phyloP scores from a whole-genome alignment of 2,113 vertebrate genomes.

The Anthoscopus minutus region DNA sequence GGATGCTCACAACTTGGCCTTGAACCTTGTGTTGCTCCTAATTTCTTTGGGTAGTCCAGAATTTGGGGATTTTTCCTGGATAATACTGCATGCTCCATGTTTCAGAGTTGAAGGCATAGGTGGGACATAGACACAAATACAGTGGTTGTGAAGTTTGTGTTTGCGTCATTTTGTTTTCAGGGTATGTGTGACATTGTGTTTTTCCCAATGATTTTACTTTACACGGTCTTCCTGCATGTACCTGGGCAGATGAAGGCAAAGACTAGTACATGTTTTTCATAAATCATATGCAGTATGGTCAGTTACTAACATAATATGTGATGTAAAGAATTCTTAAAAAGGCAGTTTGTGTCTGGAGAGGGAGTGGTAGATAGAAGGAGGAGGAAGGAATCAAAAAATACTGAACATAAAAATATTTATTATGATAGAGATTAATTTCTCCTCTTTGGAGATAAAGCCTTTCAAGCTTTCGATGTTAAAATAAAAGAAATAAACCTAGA shows the following conservation, averaged over 20 bases:
- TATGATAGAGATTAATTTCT: background rate
- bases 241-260: background rate
- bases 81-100: background rate
- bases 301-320: background rate
- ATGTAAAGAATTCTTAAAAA: background rate
- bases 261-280: background rate
- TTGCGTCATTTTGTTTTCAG: background rate
- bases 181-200: background rate
- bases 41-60: background rate
- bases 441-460: background rate
- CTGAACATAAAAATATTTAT: background rate
- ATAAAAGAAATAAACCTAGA: background rate
- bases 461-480: background rate
- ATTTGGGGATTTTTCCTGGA: background rate
- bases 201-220: background rate
- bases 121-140: background rate
- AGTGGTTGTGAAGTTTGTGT: background rate
- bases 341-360: fast-evolving
- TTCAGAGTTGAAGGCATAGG: background rate
- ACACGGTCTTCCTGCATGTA: background rate
- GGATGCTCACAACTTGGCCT: background rate
- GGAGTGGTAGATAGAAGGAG: background rate
- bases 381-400: background rate
- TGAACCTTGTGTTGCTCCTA: background rate
- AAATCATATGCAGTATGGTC: background rate